Percentiles rank a stretch among this genome's conserved stretches.
These are phyloP conservation scores for Agrenia bidenticulata DNA, from an alignment of 2,888 invertebrate species.

Conservation along the genomic window DNA sequence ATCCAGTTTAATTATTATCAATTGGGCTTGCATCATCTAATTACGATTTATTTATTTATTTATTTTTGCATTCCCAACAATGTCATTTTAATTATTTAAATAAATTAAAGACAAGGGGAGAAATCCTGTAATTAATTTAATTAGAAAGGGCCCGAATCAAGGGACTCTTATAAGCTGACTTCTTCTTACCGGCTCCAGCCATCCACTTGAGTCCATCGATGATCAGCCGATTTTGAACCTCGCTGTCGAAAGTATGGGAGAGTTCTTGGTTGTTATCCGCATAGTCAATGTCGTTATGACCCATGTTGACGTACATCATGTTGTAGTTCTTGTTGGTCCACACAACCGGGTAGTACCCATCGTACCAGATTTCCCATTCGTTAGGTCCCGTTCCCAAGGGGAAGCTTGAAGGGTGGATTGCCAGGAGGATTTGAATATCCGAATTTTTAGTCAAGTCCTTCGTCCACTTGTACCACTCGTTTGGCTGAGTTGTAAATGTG, in stretches of 20 bases:
- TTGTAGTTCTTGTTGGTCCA: constrained; percentile 46
- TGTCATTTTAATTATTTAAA: too few species aligned
- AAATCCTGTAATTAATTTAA: too few species aligned
- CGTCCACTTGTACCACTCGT: constrained; percentile 43
- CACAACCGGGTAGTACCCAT: constrained; percentile 44
- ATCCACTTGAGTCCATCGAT: constrained; percentile 39
- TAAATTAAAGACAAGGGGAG: too few species aligned
- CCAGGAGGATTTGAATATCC: constrained; percentile 39
- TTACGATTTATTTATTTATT: too few species aligned
- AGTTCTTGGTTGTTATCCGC: constrained; percentile 34
- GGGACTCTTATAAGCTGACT: constrained; percentile 19
- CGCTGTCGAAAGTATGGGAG: constrained; percentile 40
- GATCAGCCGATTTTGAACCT: constrained; percentile 35
- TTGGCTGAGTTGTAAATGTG: constrained; percentile 37
- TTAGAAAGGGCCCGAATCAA: constrained; percentile 28
- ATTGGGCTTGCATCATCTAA: too few species aligned
- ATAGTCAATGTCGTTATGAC: constrained; percentile 47
- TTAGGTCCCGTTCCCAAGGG: constrained; percentile 46
- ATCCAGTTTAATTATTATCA: too few species aligned
- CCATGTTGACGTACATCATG: constrained; percentile 44
- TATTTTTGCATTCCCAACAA: too few species aligned
- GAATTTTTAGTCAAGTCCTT: constrained; percentile 31
- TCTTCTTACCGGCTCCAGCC: constrained; percentile 18
- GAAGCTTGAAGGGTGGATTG: constrained; percentile 38
- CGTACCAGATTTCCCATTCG: constrained; percentile 39